phyloP scores from a whole-genome alignment of 2,113 vertebrate species.

The Otis tarda region DNA sequence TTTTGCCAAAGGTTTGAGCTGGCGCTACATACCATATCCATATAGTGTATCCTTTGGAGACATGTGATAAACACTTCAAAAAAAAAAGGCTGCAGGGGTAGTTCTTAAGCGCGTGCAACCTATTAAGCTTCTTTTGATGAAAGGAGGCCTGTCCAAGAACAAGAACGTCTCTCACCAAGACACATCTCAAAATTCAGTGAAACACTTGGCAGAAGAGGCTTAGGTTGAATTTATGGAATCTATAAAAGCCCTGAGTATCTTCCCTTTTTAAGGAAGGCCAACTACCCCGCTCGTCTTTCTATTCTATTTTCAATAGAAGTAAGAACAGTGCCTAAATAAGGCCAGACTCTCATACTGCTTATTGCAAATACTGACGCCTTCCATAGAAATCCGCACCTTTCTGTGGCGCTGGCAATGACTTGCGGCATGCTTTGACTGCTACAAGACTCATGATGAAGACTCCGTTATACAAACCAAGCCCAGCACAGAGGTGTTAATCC shows the following conservation, averaged over 20 bases:
- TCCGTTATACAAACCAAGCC: fast-evolving
- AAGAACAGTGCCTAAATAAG: too few relatives aligned
- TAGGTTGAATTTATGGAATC: not conserved
- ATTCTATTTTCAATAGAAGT: too few relatives aligned
- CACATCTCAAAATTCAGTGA: not conserved
- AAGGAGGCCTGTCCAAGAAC: slow-evolving; percentile 33
- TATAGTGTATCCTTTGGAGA: not conserved
- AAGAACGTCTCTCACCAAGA: not conserved
- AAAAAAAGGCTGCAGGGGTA: not conserved
- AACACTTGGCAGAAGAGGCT: not conserved
- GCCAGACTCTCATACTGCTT: not conserved
- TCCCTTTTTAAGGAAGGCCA: not conserved
- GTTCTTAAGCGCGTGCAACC: not conserved
- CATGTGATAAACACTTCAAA: not conserved
- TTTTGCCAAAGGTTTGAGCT: not conserved
- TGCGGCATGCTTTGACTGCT: not conserved
- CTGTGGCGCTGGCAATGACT: fast-evolving
- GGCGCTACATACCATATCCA: fast-evolving
- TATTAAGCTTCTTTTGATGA: not conserved
- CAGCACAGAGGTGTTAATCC: not conserved
- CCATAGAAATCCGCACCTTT: fast-evolving
- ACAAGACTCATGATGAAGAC: not conserved
- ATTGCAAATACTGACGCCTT: not conserved
- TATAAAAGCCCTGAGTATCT: fast-evolving
- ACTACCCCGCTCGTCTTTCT: not conserved